Base-by-base conservation (phyloP, 2,888 invertebrate species). In the Neoscelio sp. region DNA sequence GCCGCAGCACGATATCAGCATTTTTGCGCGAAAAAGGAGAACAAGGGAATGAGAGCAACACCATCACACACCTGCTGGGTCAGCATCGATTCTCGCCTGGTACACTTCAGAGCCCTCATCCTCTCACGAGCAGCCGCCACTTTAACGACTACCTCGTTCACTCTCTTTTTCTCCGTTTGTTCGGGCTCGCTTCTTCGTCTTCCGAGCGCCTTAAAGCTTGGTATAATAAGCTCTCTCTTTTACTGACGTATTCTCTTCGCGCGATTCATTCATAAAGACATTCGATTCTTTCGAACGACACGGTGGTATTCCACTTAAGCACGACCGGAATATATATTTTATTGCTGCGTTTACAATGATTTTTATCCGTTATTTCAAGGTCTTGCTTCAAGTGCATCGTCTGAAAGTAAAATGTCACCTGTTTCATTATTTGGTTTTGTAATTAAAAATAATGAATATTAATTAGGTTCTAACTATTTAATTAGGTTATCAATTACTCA, bases 11-110 rank as follows among this genome's bases (percentile, higher is more conserved):
- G 52, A 50, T 65, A 77, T 71, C 77, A 77, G 77, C 71, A 46
- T 77, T 71, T 77, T 75, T 35, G 7, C 54, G 48, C 60, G 40
- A 60, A 71, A 42, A 58, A 52, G 10, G 58, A 77, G 77, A 65
- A 71, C 71, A 77, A 71, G 58, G 42, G 76, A 76, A 58, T 58
- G 50, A 70, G 65, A 77, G 58, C 60, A 75, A 71, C 77, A 60
- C 46, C 54, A 58, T 58, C 71, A 17, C 52, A 65, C 65, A 71
- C 60, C 71, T 77, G 65, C 71, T 71, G 35, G 77, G 77, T 77
- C 65, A 71, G 65, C 77, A 77, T 77, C 77, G 71, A 77, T 77
- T 77, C 71, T 67, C 35, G 13, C 13, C 62, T 58, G 48, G 44
- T 26, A 52, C 42, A 70, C 42, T 58, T 64, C 50, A 35, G 20